Conservation (phyloP, 1,140 invertebrate species). For the Plectrocnemia conspersa region DNA sequence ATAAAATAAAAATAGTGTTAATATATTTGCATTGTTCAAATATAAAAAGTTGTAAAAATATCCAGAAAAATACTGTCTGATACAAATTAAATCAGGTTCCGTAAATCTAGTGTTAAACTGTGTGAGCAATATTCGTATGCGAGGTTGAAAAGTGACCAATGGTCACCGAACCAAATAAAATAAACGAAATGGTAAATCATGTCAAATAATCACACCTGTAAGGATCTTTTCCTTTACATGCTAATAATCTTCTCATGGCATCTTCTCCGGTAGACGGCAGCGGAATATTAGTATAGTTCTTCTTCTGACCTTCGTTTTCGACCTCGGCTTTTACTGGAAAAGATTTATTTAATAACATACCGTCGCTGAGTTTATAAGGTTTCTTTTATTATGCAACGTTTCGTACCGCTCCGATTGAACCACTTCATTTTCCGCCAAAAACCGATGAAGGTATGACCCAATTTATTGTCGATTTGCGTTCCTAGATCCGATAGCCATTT, state of each 20-base stretch:
- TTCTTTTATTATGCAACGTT: neutral
- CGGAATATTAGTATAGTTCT: constrained; percentile 66
- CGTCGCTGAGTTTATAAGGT: neutral
- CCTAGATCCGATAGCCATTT: constrained; percentile 47
- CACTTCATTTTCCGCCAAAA: constrained; percentile 59
- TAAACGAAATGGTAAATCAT: too few species aligned
- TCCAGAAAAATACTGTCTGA: too few species aligned
- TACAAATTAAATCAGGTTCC: too few species aligned
- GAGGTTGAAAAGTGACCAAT: too few species aligned
- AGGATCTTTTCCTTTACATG: constrained; percentile 92
- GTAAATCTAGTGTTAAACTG: too few species aligned
- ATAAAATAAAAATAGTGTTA: neutral
- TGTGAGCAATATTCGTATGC: too few species aligned
- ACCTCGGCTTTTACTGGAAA: constrained; percentile 38
- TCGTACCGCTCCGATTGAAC: constrained; percentile 42
- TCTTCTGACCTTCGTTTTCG: constrained; percentile 39
- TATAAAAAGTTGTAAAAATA: too few species aligned
- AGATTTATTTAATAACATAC: neutral
- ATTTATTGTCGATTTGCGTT: constrained; percentile 55
- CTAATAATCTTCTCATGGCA: constrained; percentile 86
- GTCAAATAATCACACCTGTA: constrained; percentile 80
- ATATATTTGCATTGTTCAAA: too few species aligned
- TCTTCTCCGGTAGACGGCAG: constrained; percentile 87
- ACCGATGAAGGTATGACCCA: constrained; percentile 55
- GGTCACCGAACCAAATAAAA: too few species aligned